phyloP scores from a whole-genome alignment of 2,888 invertebrate genomes.

The Phlogophora meticulosa region DNA sequence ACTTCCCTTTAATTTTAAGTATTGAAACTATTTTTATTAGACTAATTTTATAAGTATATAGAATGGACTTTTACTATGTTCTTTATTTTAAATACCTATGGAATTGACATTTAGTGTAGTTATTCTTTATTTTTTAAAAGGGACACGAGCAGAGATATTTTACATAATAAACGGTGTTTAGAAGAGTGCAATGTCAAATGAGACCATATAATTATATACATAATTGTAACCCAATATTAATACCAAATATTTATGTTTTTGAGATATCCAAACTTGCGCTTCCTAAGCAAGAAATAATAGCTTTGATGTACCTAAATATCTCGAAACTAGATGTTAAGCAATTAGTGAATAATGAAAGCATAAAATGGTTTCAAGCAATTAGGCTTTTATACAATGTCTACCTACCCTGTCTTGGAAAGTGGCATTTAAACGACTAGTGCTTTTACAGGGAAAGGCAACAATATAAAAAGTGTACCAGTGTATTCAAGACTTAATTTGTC shows the following conservation, averaged over 20 bases:
- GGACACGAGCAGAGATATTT: slow-evolving; percentile 31
- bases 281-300: neutral
- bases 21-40: slow-evolving; percentile 2
- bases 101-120: neutral
- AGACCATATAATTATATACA: neutral
- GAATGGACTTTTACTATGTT: slow-evolving; percentile 7
- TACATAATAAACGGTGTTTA: neutral
- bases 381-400: neutral
- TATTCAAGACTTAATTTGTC: neutral
- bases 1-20: slow-evolving; percentile 5
- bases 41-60: slow-evolving; percentile 11
- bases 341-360: neutral
- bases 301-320: slow-evolving; percentile 19
- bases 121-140: slow-evolving; percentile 29
- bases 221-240: neutral
- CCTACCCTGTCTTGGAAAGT: slow-evolving; percentile 6
- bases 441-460: slow-evolving; percentile 4
- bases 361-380: neutral
- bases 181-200: slow-evolving; percentile 9
- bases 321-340: slow-evolving; percentile 15
- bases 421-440: slow-evolving; percentile 15
- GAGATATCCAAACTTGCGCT: slow-evolving; percentile 11
- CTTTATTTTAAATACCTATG: too few relatives aligned
- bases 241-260: slow-evolving; percentile 26
- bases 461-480: neutral